These are phyloP conservation scores for Dreissena rostriformis DNA, from an alignment of 1,140 invertebrate genomes.

Conservation along the genomic window DNA sequence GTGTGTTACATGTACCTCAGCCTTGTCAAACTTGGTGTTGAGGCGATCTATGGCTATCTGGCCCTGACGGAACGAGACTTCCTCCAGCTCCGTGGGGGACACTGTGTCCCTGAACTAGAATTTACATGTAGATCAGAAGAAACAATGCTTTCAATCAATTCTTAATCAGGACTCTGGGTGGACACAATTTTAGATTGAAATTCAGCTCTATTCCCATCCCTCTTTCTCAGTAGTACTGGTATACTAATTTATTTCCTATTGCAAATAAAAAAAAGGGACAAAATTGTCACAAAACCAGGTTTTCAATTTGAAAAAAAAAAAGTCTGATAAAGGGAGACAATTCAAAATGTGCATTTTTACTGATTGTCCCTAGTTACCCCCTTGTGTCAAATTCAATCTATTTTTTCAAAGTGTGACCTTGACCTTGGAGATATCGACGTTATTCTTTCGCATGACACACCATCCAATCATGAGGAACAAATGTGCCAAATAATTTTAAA, in stretches of 20 bases:
- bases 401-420: no score
- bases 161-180: neutral
- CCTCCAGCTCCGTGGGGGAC: slow-evolving; percentile 22
- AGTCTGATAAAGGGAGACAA: no score
- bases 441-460: no score
- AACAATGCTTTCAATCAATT: neutral
- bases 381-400: no score
- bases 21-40: slow-evolving; percentile 33
- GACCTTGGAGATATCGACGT: no score
- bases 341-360: no score
- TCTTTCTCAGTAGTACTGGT: neutral
- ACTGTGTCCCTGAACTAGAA: slow-evolving; percentile 33
- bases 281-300: no score
- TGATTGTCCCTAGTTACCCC: no score
- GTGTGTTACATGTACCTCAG: slow-evolving; percentile 22
- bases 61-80: slow-evolving; percentile 17
- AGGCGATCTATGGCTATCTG: slow-evolving; percentile 34
- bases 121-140: neutral
- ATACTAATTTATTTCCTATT: neutral
- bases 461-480: no score
- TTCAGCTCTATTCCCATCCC: neutral
- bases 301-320: no score
- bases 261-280: no score
- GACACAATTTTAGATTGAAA: neutral
- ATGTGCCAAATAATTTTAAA: no score